Conservation (phyloP, 2,797 vertebrate genomes). For the Lutjanus argentimaculatus region DNA sequence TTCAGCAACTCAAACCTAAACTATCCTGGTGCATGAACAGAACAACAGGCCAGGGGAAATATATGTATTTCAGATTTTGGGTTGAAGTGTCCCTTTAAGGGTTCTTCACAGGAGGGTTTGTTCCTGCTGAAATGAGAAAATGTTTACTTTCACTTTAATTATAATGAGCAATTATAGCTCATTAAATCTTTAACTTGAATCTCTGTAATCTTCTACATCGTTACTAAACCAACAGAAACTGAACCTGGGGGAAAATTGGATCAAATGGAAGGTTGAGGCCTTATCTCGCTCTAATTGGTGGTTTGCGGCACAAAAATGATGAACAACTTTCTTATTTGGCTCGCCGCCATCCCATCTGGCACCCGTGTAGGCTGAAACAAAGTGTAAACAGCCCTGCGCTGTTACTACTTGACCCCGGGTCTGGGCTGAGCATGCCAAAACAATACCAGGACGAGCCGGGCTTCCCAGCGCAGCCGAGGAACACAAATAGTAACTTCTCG, state of each 20-base stretch:
- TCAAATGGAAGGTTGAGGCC: constrained; percentile 17
- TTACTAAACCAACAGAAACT: constrained; percentile 41
- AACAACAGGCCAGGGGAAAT: no score
- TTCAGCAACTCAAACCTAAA: no score
- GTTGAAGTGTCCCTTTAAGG: neutral
- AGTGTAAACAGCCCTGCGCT: constrained; percentile 33
- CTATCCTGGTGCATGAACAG: no score
- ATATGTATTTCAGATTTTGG: no score
- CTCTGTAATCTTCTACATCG: constrained; percentile 20
- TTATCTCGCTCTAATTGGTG: constrained; percentile 32
- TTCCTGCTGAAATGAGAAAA: constrained; percentile 14
- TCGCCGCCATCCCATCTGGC: constrained; percentile 55
- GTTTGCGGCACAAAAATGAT: constrained; percentile 39
- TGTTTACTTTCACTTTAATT: constrained; percentile 53
- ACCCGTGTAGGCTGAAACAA: constrained; percentile 38
- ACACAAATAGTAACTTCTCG: constrained; percentile 85
- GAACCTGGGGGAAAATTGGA: constrained; percentile 9
- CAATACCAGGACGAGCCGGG: constrained; percentile 79
- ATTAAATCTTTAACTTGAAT: constrained; percentile 40
- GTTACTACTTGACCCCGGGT: constrained; percentile 70
- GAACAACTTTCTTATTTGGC: constrained; percentile 42
- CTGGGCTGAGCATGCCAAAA: constrained; percentile 68
- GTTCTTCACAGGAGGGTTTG: constrained; percentile 4
- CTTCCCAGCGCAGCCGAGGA: constrained; percentile 70
- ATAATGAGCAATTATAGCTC: constrained; percentile 44